Base-by-base conservation (phyloP, 2,113 vertebrate genomes). In the Nothocercus julius region DNA sequence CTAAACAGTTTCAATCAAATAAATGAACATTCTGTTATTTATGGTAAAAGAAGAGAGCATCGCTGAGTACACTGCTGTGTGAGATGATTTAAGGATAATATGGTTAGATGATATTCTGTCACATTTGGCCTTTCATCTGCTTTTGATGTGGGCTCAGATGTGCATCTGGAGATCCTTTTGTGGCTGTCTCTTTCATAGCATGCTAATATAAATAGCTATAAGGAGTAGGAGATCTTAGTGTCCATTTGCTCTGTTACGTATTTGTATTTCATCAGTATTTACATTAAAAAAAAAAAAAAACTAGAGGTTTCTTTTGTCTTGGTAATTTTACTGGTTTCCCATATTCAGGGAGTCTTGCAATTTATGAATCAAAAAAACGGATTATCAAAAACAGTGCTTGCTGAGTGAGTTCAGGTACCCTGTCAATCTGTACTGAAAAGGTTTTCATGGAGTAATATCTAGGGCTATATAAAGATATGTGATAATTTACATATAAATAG, bases 401-500 rank as follows among this genome's bases (percentile, higher is more conserved):
- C 19, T 75, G 24, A 66, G 17, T 72, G 21, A 24, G 16, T 68
- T 96, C 84, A 91, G 38, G 25, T 95, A 68, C 54, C 12, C 7
- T 83, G 24, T 82, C 42, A 2, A 45, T 64, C 69, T 59, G 6
- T 76, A 67, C 56, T 92, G 61, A 75, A 76, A 83, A 89, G 21
- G 44, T 89, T 76, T 89, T 27, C 18, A 19, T 17, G 32, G 25
- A 87, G 20, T 58, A 69, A 15, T 82, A 58, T 75, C 67, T 84
- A 47, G 45, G 62, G 13, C 38, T 83, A 49, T 61, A 16, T 51
- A 74, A 74, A 82, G 4, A 34, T 90, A 45, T 38, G 9, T 75
- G 8, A 44, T 59, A 47, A 96, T 95, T 96, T 97, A 93, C 85
- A 88, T 96, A 80, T 62, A 79, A 79, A 87, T 94, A 34, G 56